Base-by-base conservation (phyloP, 2,888 invertebrate genomes). In the Smittia sp. region DNA sequence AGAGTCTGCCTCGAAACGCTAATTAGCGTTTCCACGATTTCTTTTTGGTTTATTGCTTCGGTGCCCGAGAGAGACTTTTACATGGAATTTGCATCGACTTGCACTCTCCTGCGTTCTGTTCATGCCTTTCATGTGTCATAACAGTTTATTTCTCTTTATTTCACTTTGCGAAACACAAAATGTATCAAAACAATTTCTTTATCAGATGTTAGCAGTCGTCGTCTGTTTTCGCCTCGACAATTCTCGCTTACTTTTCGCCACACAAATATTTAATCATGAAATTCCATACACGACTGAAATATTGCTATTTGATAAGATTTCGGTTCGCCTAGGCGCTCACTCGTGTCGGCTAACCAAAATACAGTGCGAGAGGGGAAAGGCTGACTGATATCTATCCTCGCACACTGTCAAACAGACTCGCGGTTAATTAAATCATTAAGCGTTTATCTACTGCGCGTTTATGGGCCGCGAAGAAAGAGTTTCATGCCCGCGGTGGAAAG, bases 181-280 rank as follows among this genome's bases (percentile, higher is more conserved):
- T 46, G 15, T 15, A 46, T 46, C 46, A 46, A 46, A 46, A 46
- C 46, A 15, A 11, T 46, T 11, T n/a, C 46, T 46, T 58, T 58
- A 58, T 58, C 58, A 58, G 58, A 58, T 58, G 58, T 58, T 58
- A 13, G 58, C 11, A 2, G n/a, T 46, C n/a, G n/a, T 46, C 11
- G 46, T 46, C 15, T 46, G 46, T n/a, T 7, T 46, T 46, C 46
- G 15, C 15, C 22, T 22, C 58, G 15, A 58, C 58, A 46, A 27
- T 54, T 54, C 69, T 54, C 20, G 27, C 25, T 52, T 54, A 54
- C 25, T 68, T 72, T 72, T 72, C 22, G 72, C 38, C 54, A 27
- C 27, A 25, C 62, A 72, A 72, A 72, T 72, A 72, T 72, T 72
- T 72, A 72, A 72, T 72, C 72, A 62, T 25, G 62, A 72, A 72